These are phyloP conservation scores for Caenorhabditis remanei DNA, from an alignment of 1,140 invertebrate genomes.

Conservation along the genomic window DNA sequence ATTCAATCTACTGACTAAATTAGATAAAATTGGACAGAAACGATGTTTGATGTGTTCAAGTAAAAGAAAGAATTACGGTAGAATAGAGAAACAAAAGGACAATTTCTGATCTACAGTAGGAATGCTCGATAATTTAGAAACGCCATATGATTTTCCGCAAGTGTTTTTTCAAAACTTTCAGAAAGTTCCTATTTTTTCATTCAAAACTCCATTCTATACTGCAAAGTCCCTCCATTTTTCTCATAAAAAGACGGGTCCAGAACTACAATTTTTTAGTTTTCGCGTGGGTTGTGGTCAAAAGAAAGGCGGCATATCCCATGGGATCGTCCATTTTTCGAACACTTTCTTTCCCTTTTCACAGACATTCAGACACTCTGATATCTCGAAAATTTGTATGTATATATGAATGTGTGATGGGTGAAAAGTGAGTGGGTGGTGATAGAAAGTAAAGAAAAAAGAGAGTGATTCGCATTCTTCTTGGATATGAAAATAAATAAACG, in stretches of 20 bases:
- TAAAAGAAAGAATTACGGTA: too few relatives aligned
- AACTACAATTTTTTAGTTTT: not conserved
- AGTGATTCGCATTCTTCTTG: not conserved
- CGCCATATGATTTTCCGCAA: too few relatives aligned
- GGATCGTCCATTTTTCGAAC: slow-evolving; percentile 53
- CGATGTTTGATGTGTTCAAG: not conserved
- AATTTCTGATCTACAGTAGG: too few relatives aligned
- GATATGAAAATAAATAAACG: slow-evolving; percentile 6
- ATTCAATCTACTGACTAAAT: too few relatives aligned
- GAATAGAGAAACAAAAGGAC: too few relatives aligned
- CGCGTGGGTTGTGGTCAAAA: slow-evolving; percentile 49
- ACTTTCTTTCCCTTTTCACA: slow-evolving; percentile 2
- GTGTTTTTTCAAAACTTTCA: not conserved
- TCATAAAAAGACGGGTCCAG: not conserved
- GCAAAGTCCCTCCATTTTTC: slow-evolving; percentile 4
- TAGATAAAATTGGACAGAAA: not conserved
- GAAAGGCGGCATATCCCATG: not conserved
- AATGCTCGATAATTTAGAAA: too few relatives aligned
- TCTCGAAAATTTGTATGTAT: not conserved
- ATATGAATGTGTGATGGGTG: not conserved
- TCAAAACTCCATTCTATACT: not conserved
- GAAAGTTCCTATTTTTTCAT: not conserved
- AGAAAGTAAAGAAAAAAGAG: not conserved
- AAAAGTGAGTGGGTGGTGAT: not conserved
- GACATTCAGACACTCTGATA: slow-evolving; percentile 21